These are phyloP conservation scores for Petrolisthes cinctipes DNA, from an alignment of 2,888 invertebrate genomes.

Conservation along the genomic window DNA sequence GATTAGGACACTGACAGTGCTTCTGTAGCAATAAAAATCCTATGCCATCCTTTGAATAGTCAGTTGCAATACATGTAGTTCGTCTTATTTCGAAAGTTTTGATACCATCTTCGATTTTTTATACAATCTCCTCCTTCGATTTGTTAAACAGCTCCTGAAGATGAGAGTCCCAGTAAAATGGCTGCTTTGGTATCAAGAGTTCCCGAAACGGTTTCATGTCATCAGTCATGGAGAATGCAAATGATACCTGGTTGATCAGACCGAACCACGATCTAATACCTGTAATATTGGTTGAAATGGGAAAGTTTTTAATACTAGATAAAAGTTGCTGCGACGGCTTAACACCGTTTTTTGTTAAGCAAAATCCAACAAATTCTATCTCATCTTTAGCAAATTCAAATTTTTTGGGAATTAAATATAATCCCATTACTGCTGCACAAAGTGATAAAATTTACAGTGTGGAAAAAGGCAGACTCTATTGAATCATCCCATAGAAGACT, in stretches of 20 bases:
- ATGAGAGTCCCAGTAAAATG: background rate
- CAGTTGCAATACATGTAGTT: constrained; percentile 11
- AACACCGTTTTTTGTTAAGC: background rate
- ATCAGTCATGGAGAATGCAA: background rate
- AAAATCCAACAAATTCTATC: too few relatives aligned
- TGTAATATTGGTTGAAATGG: constrained; percentile 27
- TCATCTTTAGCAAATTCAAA: constrained; percentile 12
- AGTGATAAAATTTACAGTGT: constrained; percentile 9
- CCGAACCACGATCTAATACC: constrained; percentile 37
- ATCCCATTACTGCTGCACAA: constrained; percentile 18
- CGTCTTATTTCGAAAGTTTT: background rate
- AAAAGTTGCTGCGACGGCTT: background rate
- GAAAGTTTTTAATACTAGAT: background rate
- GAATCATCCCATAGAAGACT: constrained; percentile 13
- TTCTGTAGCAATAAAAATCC: constrained; percentile 17
- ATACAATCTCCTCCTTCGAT: background rate
- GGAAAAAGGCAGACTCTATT: constrained; percentile 19
- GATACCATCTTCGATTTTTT: background rate
- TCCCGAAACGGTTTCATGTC: constrained; percentile 21
- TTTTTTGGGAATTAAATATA: constrained; percentile 21
- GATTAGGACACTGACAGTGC: background rate
- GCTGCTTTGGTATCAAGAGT: constrained; percentile 6
- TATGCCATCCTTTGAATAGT: constrained; percentile 6
- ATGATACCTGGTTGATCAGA: constrained; percentile 37
- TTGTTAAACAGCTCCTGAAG: constrained; percentile 13